Percentiles rank a stretch among this genome's conserved stretches.
These are phyloP conservation scores for Apodemia mormo DNA, from an alignment of 2,888 invertebrate species.

Conservation along the genomic window DNA sequence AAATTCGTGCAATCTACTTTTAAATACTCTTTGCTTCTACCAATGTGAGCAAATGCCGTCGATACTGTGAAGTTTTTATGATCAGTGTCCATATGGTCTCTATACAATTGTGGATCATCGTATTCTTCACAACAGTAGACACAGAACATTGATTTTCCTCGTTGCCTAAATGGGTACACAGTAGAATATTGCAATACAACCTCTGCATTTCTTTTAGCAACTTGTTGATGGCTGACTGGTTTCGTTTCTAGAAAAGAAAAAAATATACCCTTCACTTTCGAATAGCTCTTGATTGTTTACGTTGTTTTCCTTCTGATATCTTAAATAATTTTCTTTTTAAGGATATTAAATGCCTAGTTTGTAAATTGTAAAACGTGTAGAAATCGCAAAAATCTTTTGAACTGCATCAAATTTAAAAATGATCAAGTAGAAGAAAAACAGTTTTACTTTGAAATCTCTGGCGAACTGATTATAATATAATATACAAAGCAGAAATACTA, in stretches of 20 bases:
- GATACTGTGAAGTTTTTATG: conserved; percentile 55
- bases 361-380: no score
- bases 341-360: neutral
- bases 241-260: conserved; percentile 68
- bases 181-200: conserved; percentile 66
- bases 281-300: conserved; percentile 32
- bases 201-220: conserved; percentile 67
- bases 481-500: no score
- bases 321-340: neutral
- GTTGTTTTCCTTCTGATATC: conserved; percentile 22
- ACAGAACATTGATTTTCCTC: conserved; percentile 58
- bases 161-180: conserved; percentile 67
- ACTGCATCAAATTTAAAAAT: no score
- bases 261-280: conserved; percentile 44
- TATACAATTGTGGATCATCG: conserved; percentile 55
- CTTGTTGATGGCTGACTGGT: conserved; percentile 45
- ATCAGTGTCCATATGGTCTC: conserved; percentile 53
- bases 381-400: no score
- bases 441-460: no score
- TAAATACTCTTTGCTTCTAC: conserved; percentile 53
- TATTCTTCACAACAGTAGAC: conserved; percentile 69
- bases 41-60: conserved; percentile 64
- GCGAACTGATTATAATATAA: no score
- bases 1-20: conserved; percentile 65
- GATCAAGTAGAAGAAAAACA: no score